Conservation (phyloP, 1,140 invertebrate genomes). For the Camponotus floridanus region DNA sequence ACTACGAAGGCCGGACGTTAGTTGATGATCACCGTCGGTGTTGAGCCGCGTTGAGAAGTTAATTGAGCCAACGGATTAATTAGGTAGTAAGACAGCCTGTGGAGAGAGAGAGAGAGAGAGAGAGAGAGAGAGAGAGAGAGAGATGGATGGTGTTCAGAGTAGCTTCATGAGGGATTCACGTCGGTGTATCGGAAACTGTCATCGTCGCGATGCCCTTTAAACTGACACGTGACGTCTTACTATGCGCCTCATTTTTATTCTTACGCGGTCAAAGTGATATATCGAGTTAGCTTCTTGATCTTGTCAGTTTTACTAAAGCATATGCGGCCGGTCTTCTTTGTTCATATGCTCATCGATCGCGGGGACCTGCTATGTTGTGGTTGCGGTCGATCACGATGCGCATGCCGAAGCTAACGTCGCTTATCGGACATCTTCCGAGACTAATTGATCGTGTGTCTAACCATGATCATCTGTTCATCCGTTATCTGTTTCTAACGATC, state of each 20-base stretch:
- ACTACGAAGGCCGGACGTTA: constrained; percentile 40
- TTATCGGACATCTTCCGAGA: constrained; percentile 62
- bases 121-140: constrained; percentile 59
- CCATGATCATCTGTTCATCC: constrained; percentile 60
- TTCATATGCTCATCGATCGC: constrained; percentile 22
- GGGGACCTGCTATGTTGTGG: constrained; percentile 7
- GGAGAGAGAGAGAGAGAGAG: constrained; percentile 59
- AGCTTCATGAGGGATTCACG: constrained; percentile 25
- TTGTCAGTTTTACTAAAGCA: constrained; percentile 45
- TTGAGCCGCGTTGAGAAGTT: constrained; percentile 44
- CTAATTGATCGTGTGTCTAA: constrained; percentile 74
- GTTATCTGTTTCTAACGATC: constrained; percentile 68
- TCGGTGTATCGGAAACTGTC: constrained; percentile 59
- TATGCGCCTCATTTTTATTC: constrained; percentile 55
- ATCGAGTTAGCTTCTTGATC: constrained; percentile 57
- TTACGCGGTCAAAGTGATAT: constrained; percentile 31
- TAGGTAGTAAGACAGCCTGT: constrained; percentile 47
- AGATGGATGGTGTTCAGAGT: constrained; percentile 54
- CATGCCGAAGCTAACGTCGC: constrained; percentile 26
- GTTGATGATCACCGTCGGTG: constrained; percentile 36
- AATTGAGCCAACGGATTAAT: constrained; percentile 67
- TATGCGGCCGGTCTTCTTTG: constrained; percentile 2
- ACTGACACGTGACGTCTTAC: constrained; percentile 64
- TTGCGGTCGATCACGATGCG: constrained; percentile 29
- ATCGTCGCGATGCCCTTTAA: constrained; percentile 42